Conservation (phyloP, 2,797 vertebrate genomes). For the Phrynocephalus guinanensis region DNA sequence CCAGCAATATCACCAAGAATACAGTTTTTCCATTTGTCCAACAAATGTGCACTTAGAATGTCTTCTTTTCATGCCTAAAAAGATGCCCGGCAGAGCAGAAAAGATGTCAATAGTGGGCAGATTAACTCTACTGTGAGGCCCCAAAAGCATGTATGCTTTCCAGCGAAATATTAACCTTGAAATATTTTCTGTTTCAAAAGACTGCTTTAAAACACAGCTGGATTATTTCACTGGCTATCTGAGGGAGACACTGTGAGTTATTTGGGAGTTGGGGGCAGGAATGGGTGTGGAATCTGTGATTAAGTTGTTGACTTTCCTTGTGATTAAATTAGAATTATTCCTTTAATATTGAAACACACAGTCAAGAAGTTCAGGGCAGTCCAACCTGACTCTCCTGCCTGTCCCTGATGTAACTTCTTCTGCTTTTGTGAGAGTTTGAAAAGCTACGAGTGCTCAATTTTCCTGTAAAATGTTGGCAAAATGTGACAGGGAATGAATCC, state of each 20-base stretch:
- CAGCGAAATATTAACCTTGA: not conserved
- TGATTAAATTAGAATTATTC: no score
- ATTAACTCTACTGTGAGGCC: not conserved
- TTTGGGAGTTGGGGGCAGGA: not conserved
- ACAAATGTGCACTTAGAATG: not conserved
- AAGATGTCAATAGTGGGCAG: not conserved
- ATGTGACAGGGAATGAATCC: not conserved
- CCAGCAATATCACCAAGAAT: not conserved
- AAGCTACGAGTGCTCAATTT: not conserved
- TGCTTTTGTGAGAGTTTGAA: not conserved
- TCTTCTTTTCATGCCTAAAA: not conserved
- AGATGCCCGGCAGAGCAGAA: not conserved
- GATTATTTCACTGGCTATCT: no score
- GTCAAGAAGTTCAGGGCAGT: not conserved
- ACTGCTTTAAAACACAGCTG: not conserved
- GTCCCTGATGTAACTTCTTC: not conserved
- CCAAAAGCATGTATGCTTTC: slow-evolving; percentile 3
- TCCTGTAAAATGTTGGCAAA: not conserved
- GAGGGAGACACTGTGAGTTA: no score
- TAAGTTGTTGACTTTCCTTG: not conserved
- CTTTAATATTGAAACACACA: not conserved
- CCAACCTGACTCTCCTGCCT: not conserved
- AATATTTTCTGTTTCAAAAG: slow-evolving; percentile 1
- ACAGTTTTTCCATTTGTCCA: no score
- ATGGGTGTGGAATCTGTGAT: not conserved